Percentiles rank a stretch among this genome's conserved stretches.
Conservation (phyloP, 2,797 vertebrate species). For the Aselliscus stoliczkanus region DNA sequence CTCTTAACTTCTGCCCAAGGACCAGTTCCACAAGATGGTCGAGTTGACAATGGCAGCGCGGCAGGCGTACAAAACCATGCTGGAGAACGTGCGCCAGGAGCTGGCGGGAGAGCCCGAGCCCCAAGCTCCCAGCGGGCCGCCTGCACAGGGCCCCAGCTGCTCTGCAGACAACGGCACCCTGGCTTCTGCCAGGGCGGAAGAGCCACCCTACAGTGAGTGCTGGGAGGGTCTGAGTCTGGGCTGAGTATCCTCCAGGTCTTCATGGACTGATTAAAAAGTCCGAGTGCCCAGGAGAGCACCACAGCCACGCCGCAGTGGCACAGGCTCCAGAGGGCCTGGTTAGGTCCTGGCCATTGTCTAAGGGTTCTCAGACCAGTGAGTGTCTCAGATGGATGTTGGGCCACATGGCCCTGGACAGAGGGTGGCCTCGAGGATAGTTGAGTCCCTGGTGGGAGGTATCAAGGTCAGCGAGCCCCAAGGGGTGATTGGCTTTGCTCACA, state of each 20-base stretch:
- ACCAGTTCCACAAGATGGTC: constrained; percentile 95
- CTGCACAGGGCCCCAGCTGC: neutral
- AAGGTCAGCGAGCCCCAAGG: rapidly evolving
- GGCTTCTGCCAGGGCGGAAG: constrained; percentile 72
- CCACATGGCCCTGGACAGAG: neutral
- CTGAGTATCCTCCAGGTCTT: neutral
- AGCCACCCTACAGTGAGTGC: constrained; percentile 92
- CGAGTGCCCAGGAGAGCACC: neutral
- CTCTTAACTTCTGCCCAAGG: constrained; percentile 79
- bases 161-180: constrained; percentile 45
- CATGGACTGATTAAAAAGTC: neutral
- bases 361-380: neutral
- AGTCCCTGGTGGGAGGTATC: neutral
- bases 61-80: constrained; percentile 90
- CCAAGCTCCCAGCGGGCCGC: neutral
- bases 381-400: neutral
- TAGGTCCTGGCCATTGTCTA: neutral
- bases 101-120: neutral
- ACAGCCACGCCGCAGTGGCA: neutral
- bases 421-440: neutral
- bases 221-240: too few relatives aligned
- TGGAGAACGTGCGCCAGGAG: constrained; percentile 81
- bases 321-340: neutral
- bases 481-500: neutral
- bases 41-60: constrained; percentile 93